These are phyloP conservation scores for Turritopsis rubra DNA, from an alignment of 30 jellyfish, hydroid and myxozoan genomes.

Conservation along the genomic window DNA sequence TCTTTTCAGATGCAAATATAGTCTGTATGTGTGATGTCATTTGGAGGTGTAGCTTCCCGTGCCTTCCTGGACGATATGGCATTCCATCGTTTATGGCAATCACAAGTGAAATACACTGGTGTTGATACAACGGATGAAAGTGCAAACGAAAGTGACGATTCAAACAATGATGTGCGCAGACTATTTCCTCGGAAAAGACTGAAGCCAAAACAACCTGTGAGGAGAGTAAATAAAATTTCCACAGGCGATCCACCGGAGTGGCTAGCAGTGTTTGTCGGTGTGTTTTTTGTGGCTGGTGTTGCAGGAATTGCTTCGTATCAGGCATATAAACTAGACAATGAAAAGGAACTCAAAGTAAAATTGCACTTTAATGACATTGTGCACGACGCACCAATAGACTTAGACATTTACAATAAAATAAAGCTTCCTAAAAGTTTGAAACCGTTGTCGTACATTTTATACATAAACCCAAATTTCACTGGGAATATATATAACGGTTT, in stretches of 20 bases:
- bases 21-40: not conserved
- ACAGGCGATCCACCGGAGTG: conserved; percentile 11
- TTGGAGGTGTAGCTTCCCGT: conserved; percentile 1
- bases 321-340: conserved; percentile 9
- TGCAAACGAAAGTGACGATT: not conserved
- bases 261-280: conserved; percentile 22
- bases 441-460: conserved; percentile 2
- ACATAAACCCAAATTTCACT: not conserved
- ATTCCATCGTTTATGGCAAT: not conserved
- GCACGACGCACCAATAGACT: conserved; percentile 5
- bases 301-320: conserved; percentile 30
- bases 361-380: conserved; percentile 4
- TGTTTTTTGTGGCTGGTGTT: conserved; percentile 30
- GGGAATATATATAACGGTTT: not conserved
- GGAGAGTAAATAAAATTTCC: not conserved
- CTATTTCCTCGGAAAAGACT: not conserved
- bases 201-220: not conserved
- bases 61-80: conserved; percentile 1
- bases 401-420: conserved; percentile 5
- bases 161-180: not conserved
- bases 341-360: not conserved
- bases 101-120: not conserved
- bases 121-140: not conserved
- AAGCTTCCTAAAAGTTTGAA: conserved; percentile 3
- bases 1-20: not conserved